These are phyloP conservation scores for Bovichtus variegatus DNA, from an alignment of 2,797 vertebrate genomes.

Conservation along the genomic window DNA sequence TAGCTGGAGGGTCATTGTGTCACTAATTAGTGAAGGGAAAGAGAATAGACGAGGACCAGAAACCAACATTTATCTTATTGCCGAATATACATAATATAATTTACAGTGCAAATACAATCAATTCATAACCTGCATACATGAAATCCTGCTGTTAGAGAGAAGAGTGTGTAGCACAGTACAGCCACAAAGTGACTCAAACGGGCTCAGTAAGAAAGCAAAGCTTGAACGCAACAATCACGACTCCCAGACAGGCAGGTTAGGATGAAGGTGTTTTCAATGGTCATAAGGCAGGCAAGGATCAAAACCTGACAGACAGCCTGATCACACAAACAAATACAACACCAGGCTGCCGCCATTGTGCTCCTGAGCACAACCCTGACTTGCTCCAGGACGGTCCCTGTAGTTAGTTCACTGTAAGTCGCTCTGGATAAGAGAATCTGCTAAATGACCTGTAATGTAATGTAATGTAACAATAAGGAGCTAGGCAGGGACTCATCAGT, in stretches of 20 bases:
- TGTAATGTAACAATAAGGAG: not conserved
- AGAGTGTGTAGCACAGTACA: not conserved
- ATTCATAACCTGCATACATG: slow-evolving; percentile 15
- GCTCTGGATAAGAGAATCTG: too few relatives aligned
- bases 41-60: not conserved
- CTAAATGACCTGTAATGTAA: too few relatives aligned
- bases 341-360: too few relatives aligned
- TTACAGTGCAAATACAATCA: slow-evolving; percentile 2
- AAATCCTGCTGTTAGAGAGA: not conserved
- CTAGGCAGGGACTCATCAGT: not conserved
- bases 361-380: too few relatives aligned
- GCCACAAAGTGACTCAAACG: not conserved
- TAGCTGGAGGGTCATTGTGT: slow-evolving; percentile 44
- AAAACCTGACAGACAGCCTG: not conserved
- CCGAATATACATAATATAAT: slow-evolving; percentile 11
- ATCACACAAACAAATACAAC: too few relatives aligned
- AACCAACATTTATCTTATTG: slow-evolving; percentile 4
- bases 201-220: not conserved
- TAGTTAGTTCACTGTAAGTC: too few relatives aligned
- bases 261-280: not conserved
- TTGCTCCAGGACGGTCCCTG: too few relatives aligned
- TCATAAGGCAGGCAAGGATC: not conserved
- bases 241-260: not conserved
- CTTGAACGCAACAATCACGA: not conserved
- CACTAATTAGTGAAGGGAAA: slow-evolving; percentile 34